phyloP scores from a whole-genome alignment of 2,113 vertebrate species.

The Caranx ignobilis region DNA sequence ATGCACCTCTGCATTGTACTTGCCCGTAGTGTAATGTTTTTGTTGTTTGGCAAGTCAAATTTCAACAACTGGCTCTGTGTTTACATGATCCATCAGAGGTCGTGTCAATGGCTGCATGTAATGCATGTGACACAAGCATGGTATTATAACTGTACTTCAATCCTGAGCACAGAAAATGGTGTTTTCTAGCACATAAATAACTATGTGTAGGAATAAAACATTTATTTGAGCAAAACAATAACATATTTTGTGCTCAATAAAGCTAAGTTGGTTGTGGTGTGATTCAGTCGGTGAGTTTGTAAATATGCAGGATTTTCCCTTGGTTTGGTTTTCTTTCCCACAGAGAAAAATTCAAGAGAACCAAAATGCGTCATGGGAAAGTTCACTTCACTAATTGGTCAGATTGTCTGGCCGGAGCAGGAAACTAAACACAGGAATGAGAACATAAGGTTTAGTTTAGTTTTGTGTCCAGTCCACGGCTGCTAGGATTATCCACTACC shows the following conservation, averaged over 20 bases:
- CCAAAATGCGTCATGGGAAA: too few species aligned
- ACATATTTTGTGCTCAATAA: not conserved
- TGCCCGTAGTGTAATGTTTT: conserved; percentile 33
- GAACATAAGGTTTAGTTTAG: not conserved
- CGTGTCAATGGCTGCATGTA: conserved; percentile 37
- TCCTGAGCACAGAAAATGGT: not conserved
- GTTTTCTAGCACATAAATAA: conserved; percentile 10
- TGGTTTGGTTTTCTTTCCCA: too few species aligned
- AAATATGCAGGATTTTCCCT: too few species aligned
- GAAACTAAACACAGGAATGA: not conserved
- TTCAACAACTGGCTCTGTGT: conserved; percentile 1
- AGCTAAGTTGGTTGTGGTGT: too few species aligned
- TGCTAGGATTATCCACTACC: not conserved
- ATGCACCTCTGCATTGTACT: conserved; percentile 53
- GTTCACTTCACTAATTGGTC: too few species aligned
- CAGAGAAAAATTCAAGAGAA: too few species aligned
- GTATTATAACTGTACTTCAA: conserved; percentile 10
- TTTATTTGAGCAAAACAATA: not conserved
- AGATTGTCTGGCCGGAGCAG: too few species aligned
- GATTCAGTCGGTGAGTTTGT: not conserved
- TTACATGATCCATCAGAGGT: conserved; percentile 3
- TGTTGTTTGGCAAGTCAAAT: conserved; percentile 30
- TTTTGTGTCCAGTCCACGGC: not conserved
- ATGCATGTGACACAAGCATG: not conserved
- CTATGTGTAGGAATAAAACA: not conserved